Evolutionary conservation across 2,888 invertebrate genomes (phyloP).

Genomic region (Orthosia incerta): DNA sequence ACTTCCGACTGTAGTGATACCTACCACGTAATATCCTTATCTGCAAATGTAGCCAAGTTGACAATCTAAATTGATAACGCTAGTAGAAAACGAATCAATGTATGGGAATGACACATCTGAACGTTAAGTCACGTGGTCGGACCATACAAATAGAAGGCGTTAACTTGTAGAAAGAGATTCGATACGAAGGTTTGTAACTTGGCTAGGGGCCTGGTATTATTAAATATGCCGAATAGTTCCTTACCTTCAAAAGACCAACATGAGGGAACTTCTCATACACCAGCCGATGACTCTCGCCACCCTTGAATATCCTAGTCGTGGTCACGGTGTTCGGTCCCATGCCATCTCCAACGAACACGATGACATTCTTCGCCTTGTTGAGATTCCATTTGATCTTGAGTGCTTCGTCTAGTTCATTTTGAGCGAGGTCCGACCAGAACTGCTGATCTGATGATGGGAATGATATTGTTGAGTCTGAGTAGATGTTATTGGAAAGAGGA

Average conservation of each 20-base stretch:
- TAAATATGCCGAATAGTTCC: not conserved
- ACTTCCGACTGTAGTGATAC: not conserved
- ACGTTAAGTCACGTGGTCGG: no score
- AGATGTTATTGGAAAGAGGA: no score
- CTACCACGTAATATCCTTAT: no score
- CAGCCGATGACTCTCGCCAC: conserved; percentile 94
- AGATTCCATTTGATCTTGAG: conserved; percentile 91
- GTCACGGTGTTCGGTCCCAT: conserved; percentile 97
- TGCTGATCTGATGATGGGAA: conserved; percentile 75
- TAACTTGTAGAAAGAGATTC: no score
- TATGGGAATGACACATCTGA: no score
- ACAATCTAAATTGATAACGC: no score
- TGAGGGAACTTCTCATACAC: conserved; percentile 96
- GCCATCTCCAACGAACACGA: conserved; percentile 97
- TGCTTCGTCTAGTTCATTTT: conserved; percentile 90
- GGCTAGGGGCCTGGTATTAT: no score
- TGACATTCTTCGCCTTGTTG: conserved; percentile 94
- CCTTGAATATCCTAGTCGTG: conserved; percentile 95
- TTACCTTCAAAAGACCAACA: conserved; percentile 96
- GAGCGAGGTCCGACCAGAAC: conserved; percentile 88
- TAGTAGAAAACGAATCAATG: no score
- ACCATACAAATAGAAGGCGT: no score
- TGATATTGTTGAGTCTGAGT: no score
- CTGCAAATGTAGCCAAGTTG: no score
- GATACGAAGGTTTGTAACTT: no score